Evolutionary conservation across 2,113 vertebrate genomes (phyloP).

Genomic region (Serilophus lunatus): DNA sequence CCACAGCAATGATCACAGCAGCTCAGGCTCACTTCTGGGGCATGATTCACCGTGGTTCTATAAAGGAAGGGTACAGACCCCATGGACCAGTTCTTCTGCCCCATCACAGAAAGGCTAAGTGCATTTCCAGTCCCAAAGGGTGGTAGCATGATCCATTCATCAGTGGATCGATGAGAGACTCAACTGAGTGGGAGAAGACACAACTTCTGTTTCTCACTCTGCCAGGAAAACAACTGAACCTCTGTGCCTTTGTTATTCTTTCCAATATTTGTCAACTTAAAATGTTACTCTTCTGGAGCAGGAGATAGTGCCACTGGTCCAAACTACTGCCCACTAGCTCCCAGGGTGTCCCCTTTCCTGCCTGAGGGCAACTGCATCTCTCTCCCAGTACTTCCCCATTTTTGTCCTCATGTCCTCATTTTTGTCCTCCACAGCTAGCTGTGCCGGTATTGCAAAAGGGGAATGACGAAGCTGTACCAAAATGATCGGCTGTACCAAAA

Average conservation of each 20-base stretch:
- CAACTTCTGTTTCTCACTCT: background rate
- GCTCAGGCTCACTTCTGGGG: background rate
- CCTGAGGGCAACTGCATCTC: fast-evolving
- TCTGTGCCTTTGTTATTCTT: background rate
- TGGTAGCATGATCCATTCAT: background rate
- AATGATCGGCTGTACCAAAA: background rate
- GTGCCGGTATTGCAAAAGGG: background rate
- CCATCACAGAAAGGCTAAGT: background rate
- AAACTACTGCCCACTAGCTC: background rate
- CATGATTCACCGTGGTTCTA: background rate
- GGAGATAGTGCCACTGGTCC: background rate
- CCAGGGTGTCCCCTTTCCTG: fast-evolving
- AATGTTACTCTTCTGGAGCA: background rate
- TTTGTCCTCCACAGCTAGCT: too few species aligned
- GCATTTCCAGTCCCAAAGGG: background rate
- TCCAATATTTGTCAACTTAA: background rate
- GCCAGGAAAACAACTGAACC: background rate
- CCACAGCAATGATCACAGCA: background rate
- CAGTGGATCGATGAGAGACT: background rate
- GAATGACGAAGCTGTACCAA: background rate
- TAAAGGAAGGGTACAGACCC: background rate
- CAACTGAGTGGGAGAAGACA: background rate
- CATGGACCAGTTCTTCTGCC: background rate
- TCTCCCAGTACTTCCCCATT: background rate
- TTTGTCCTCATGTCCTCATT: background rate